phyloP scores from a whole-genome alignment of 1,140 invertebrate species.

The Ceratina japonica region DNA sequence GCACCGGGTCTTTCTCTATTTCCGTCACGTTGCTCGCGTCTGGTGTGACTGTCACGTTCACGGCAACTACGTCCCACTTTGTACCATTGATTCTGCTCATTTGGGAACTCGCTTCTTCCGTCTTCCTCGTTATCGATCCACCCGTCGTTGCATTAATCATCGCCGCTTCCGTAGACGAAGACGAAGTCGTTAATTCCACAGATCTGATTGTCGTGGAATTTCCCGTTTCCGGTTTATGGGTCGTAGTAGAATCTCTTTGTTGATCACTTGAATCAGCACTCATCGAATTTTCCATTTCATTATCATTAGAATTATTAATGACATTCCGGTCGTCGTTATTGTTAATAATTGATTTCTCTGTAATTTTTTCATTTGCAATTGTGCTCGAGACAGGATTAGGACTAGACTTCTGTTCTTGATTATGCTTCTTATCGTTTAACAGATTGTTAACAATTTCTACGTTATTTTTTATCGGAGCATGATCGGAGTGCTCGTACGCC shows the following conservation, averaged over 20 bases:
- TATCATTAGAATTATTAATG: background rate
- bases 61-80: background rate
- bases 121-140: background rate
- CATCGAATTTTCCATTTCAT: background rate
- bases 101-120: background rate
- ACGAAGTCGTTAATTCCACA: too few relatives aligned
- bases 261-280: background rate
- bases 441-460: background rate
- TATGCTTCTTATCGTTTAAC: background rate
- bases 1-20: conserved; percentile 18
- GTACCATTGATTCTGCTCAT: conserved; percentile 1
- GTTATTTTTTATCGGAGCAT: conserved; percentile 1
- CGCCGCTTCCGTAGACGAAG: background rate
- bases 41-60: conserved; percentile 29
- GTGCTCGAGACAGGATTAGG: background rate
- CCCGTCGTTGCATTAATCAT: background rate
- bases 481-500: background rate
- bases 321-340: too few relatives aligned
- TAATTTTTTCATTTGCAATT: background rate
- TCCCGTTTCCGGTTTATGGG: background rate
- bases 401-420: background rate
- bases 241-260: background rate
- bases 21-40: conserved; percentile 35
- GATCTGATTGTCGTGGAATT: background rate
- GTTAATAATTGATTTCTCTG: too few relatives aligned